Conservation (phyloP, 2,113 vertebrate genomes). For the Chaetorhynchus papuensis region DNA sequence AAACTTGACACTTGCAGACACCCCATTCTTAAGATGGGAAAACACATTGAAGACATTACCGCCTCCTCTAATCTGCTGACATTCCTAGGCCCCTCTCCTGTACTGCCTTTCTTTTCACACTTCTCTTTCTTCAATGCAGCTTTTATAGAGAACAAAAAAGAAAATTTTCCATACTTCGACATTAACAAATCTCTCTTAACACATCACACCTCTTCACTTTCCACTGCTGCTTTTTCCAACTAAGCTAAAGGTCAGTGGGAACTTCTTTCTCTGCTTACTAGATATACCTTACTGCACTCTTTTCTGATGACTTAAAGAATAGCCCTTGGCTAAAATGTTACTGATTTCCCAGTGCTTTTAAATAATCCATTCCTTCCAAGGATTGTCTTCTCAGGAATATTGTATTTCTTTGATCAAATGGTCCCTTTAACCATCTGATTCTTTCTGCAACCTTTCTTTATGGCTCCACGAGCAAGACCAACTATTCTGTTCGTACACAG, state of each 20-base stretch:
- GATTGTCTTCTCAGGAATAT: background rate
- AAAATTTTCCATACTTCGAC: conserved; percentile 6
- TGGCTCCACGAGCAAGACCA: background rate
- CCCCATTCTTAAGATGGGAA: background rate
- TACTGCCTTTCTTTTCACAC: background rate
- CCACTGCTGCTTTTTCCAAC: background rate
- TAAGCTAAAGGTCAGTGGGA: conserved; percentile 16
- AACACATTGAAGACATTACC: conserved; percentile 18
- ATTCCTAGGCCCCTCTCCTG: background rate
- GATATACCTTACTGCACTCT: background rate
- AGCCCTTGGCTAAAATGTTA: background rate
- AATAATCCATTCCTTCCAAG: background rate
- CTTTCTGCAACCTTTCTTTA: background rate
- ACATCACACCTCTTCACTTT: conserved; percentile 28
- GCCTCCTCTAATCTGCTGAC: background rate
- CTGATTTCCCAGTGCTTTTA: background rate
- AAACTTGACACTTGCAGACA: conserved; percentile 1
- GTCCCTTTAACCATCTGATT: background rate
- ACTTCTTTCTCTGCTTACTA: background rate
- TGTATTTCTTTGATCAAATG: background rate
- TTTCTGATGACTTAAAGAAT: background rate
- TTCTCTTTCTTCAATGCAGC: background rate
- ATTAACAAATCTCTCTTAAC: conserved; percentile 4
- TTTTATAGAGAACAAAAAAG: conserved; percentile 7
- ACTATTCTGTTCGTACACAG: background rate